Percentiles rank a stretch among this genome's conserved stretches.
Evolutionary conservation across 2,888 invertebrate species (phyloP).

Genomic region (Cephus pulcher): DNA sequence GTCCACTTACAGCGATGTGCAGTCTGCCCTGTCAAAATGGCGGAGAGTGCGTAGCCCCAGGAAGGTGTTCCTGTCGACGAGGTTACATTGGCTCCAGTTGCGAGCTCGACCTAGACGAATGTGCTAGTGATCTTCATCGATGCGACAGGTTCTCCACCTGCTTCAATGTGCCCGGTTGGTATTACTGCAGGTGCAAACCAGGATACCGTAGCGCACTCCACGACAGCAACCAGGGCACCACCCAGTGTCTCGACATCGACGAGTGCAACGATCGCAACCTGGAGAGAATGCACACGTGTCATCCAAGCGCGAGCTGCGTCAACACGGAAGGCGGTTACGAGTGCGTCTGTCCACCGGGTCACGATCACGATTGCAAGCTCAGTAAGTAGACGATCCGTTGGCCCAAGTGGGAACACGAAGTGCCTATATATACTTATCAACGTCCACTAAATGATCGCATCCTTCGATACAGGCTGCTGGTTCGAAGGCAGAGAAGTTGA

Average conservation of each 20-base stretch:
- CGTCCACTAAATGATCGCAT: background rate
- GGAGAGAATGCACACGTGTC: conserved; percentile 78
- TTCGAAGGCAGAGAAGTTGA: conserved; percentile 75
- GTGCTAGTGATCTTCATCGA: conserved; percentile 75
- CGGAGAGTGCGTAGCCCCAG: conserved; percentile 82
- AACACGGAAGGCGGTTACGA: conserved; percentile 84
- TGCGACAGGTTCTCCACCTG: conserved; percentile 84
- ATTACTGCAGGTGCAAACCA: conserved; percentile 86
- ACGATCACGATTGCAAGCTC: conserved; percentile 72
- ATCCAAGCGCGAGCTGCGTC: conserved; percentile 80
- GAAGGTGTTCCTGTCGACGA: conserved; percentile 81
- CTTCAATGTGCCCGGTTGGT: conserved; percentile 91
- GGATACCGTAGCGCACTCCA: conserved; percentile 77
- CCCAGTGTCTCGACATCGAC: conserved; percentile 81
- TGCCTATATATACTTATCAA: background rate
- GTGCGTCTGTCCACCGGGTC: conserved; percentile 75
- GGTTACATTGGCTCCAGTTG: conserved; percentile 87
- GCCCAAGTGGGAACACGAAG: background rate
- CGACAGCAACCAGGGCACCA: conserved; percentile 71
- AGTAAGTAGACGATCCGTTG: conserved; percentile 66
- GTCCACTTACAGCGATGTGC: conserved; percentile 77
- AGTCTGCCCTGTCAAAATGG: conserved; percentile 85
- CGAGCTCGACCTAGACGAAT: conserved; percentile 90
- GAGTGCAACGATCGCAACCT: conserved; percentile 79
- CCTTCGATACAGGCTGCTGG: conserved; percentile 73